Percentiles rank a stretch among this genome's conserved stretches.
Evolutionary conservation across 2,113 vertebrate species (phyloP).

Genomic region (Gallinago undulata): DNA sequence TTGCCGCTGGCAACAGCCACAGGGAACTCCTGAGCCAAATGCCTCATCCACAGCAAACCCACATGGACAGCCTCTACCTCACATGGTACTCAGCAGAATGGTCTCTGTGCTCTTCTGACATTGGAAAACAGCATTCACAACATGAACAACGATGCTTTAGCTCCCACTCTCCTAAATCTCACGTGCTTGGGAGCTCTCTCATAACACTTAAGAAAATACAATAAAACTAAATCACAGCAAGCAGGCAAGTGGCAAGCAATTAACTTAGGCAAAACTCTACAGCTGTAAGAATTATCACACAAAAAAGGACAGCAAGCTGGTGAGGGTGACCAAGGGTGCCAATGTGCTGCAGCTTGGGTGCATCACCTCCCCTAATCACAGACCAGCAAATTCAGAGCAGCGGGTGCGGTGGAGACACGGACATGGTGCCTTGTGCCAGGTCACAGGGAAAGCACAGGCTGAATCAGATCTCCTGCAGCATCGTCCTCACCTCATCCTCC

Average conservation of each 20-base stretch:
- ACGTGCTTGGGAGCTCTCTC: background rate
- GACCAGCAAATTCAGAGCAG: background rate
- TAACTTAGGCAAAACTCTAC: background rate
- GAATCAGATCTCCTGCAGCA: background rate
- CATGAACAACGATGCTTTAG: background rate
- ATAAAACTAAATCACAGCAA: background rate
- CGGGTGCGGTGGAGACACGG: background rate
- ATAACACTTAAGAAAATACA: background rate
- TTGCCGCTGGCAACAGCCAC: background rate
- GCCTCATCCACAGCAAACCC: rapidly evolving
- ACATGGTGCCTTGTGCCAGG: background rate
- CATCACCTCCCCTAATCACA: rapidly evolving
- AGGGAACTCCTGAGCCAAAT: background rate
- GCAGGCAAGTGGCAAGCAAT: background rate
- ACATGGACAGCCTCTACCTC: rapidly evolving
- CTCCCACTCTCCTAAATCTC: background rate
- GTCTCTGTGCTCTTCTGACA: background rate
- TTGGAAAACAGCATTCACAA: background rate
- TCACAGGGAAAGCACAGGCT: background rate
- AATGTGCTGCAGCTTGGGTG: background rate
- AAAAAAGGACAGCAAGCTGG: background rate
- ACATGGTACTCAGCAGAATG: rapidly evolving
- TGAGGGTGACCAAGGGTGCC: background rate
- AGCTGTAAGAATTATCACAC: background rate
- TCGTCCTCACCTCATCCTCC: background rate